phyloP scores from a whole-genome alignment of 2,113 vertebrate species.

The Rallus limicola region DNA sequence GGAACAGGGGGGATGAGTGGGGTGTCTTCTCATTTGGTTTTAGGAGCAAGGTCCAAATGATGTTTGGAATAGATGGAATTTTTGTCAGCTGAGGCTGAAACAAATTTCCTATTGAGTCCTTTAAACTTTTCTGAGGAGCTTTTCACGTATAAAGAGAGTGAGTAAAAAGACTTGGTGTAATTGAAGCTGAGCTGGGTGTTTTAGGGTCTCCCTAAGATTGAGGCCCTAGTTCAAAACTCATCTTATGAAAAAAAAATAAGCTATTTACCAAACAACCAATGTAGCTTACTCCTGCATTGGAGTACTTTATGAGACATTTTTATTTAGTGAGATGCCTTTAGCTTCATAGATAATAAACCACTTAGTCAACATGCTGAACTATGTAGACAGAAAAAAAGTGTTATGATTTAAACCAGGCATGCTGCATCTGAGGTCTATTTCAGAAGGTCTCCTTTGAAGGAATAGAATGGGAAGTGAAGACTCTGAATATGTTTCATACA shows the following conservation, averaged over 20 bases:
- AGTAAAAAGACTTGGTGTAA: background rate
- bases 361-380: background rate
- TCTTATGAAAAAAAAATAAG: background rate
- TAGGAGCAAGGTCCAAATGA: background rate
- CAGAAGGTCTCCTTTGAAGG: background rate
- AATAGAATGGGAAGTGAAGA: background rate
- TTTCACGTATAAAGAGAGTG: background rate
- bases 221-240: background rate
- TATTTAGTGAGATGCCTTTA: background rate
- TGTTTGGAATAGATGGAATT: background rate
- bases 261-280: background rate
- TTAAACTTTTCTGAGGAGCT: background rate
- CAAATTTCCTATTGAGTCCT: background rate
- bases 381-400: background rate
- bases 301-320: background rate
- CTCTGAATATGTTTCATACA: background rate
- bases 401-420: background rate
- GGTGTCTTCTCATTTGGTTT: background rate
- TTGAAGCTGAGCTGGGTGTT: background rate
- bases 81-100: background rate
- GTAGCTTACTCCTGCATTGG: background rate
- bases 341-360: background rate
- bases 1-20: rapidly evolving
- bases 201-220: background rate
- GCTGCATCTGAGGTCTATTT: background rate